Evolutionary conservation across 2,888 invertebrate species (phyloP).

Genomic region (Phorcus lineatus): DNA sequence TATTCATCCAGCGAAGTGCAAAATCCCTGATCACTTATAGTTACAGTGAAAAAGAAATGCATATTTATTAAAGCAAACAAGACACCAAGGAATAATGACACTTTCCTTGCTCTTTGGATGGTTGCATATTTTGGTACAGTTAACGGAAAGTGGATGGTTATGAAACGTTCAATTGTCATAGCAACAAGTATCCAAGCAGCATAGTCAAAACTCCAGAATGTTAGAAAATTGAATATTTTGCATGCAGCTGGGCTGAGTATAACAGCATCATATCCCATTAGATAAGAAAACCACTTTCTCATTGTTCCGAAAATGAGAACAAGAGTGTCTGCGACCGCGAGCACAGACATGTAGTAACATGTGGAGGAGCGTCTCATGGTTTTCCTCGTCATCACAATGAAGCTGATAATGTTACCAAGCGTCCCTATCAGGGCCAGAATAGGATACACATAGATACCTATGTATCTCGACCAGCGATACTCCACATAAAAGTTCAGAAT

Average conservation of each 20-base stretch:
- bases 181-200: slow-evolving; percentile 66
- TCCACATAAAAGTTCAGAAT: slow-evolving; percentile 43
- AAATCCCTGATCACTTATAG: slow-evolving; percentile 39
- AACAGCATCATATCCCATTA: slow-evolving; percentile 43
- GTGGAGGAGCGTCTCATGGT: slow-evolving; percentile 55
- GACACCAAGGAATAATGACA: slow-evolving; percentile 39
- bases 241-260: slow-evolving; percentile 43
- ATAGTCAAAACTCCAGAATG: slow-evolving; percentile 57
- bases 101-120: slow-evolving; percentile 48
- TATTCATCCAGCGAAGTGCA: slow-evolving; percentile 48
- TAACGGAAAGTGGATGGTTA: slow-evolving; percentile 63
- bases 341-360: slow-evolving; percentile 56
- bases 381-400: slow-evolving; percentile 54
- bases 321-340: slow-evolving; percentile 55
- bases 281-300: slow-evolving; percentile 52
- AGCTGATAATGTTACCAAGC: slow-evolving; percentile 57
- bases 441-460: slow-evolving; percentile 55
- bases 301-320: slow-evolving; percentile 54
- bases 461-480: slow-evolving; percentile 40
- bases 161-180: slow-evolving; percentile 66
- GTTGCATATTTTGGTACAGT: slow-evolving; percentile 53
- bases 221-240: slow-evolving; percentile 46
- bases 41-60: slow-evolving; percentile 59
- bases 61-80: slow-evolving; percentile 48
- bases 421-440: slow-evolving; percentile 55